Conservation (phyloP, 2,888 invertebrate genomes). For the Sussaba pulchella region DNA sequence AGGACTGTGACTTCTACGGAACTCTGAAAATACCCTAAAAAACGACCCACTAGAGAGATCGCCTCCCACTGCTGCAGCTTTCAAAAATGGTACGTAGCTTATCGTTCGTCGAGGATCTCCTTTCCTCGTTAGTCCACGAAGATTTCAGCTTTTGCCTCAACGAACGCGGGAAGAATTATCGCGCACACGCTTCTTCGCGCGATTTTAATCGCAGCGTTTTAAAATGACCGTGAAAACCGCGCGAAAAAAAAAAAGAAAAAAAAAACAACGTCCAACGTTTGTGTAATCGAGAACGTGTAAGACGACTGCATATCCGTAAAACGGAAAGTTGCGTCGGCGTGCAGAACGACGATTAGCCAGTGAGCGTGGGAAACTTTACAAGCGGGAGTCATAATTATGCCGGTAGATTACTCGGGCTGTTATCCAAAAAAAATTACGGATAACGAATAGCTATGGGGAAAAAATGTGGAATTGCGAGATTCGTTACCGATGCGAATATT, state of each 20-base stretch:
- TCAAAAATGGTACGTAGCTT: too few species aligned
- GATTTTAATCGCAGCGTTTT: conserved; percentile 34
- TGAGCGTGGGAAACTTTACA: conserved; percentile 1
- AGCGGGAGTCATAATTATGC: conserved; percentile 30
- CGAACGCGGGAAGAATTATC: conserved; percentile 6
- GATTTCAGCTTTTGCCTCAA: too few species aligned
- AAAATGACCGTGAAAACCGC: conserved; percentile 52
- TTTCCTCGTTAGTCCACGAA: neutral
- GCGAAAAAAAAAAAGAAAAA: neutral
- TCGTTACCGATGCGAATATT: neutral
- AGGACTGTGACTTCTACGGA: too few species aligned
- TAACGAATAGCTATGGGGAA: neutral
- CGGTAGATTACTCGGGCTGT: neutral
- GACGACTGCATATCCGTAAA: conserved; percentile 4
- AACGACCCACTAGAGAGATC: too few species aligned
- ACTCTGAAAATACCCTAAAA: too few species aligned
- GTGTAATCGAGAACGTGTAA: conserved; percentile 30
- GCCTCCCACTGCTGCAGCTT: too few species aligned
- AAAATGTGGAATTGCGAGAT: neutral
- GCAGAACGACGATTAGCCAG: conserved; percentile 20
- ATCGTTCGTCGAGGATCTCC: too few species aligned
- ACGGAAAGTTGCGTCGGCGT: conserved; percentile 24
- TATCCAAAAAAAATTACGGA: neutral
- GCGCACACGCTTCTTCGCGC: conserved; percentile 15
- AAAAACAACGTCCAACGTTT: neutral